Evolutionary conservation across 2,888 invertebrate genomes (phyloP).

Genomic region (Orthosia gracilis): DNA sequence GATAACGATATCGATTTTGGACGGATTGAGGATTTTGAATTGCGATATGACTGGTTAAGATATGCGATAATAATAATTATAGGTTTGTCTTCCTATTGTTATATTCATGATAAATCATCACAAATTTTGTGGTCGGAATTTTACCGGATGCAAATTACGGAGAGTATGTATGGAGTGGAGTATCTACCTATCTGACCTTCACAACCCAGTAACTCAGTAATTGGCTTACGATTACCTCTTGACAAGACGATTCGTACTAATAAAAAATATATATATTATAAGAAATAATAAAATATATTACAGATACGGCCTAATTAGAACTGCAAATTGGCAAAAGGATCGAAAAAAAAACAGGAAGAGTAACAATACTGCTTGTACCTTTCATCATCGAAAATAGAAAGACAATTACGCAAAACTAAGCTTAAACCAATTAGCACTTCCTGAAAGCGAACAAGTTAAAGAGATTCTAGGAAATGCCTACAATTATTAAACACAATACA

Average conservation of each 20-base stretch:
- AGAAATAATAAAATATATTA: too few relatives aligned
- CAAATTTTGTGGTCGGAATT: too few relatives aligned
- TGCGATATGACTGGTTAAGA: neutral
- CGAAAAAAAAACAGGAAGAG: neutral
- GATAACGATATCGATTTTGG: constrained; percentile 32
- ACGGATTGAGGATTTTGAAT: constrained; percentile 14
- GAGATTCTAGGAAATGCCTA: neutral
- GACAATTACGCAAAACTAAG: constrained; percentile 1
- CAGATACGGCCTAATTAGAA: too few relatives aligned
- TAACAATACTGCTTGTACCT: neutral
- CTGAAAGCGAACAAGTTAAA: neutral
- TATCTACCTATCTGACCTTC: too few relatives aligned
- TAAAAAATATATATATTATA: too few relatives aligned
- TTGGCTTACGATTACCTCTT: too few relatives aligned
- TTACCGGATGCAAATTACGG: too few relatives aligned
- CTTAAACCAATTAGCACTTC: neutral
- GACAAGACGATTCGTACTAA: too few relatives aligned
- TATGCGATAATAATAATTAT: constrained; percentile 8
- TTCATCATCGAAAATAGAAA: neutral
- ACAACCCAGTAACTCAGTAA: too few relatives aligned
- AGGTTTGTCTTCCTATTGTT: neutral
- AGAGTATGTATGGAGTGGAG: too few relatives aligned
- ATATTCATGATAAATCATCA: too few relatives aligned
- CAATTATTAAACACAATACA: constrained; percentile 7
- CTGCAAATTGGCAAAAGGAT: too few relatives aligned